Evolutionary conservation across 2,888 invertebrate genomes (phyloP), one percentile per base, ranked within the genome.

Genomic region (Dolichopus griseipennis): DNA sequence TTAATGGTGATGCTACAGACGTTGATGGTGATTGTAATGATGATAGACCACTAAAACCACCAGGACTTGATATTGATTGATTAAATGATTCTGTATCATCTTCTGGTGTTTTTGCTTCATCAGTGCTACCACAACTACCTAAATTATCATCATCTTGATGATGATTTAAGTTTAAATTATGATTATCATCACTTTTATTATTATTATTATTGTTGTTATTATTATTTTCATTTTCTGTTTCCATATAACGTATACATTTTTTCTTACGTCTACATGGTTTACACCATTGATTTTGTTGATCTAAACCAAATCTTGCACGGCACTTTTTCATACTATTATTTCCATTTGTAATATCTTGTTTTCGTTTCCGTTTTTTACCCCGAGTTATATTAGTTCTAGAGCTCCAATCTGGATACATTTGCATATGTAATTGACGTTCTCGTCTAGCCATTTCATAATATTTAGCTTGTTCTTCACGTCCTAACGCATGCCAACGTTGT

Each of bases 241-340:
- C 95, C 90, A 94, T 91, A 85, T 95, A 95, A 75, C 95, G 91
- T 79, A 95, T 92, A 86, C 95, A 95, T 84, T 95, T 95, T 84
- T 95, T 95, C 88, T 95, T 95, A 86, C 95, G 93, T 86, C 95
- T 95, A 94, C 99, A 99, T 73, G 97, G 98, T 82, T 99, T 99
- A 83, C 99, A 99, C 99, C 99, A 99, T 83, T 97, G 95, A 83
- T 91, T 94, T 83, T 97, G 97, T 81, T 97, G 96, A 79, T 98
- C 97, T 83, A 99, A 88, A 78, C 99, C 99, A 80, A 95, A 99
- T 79, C 98, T 89, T 77, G 99, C 99, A 75, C 99, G 89, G 83
- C 99, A 99, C 83, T 99, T 99, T 86, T 99, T 99, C 91, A 95
- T 93, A 83, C 94, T 97, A 85, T 94, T 93, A 83, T 95, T 93